phyloP scores from a whole-genome alignment of 2,888 invertebrate species.

The Gymnocheta viridis region DNA sequence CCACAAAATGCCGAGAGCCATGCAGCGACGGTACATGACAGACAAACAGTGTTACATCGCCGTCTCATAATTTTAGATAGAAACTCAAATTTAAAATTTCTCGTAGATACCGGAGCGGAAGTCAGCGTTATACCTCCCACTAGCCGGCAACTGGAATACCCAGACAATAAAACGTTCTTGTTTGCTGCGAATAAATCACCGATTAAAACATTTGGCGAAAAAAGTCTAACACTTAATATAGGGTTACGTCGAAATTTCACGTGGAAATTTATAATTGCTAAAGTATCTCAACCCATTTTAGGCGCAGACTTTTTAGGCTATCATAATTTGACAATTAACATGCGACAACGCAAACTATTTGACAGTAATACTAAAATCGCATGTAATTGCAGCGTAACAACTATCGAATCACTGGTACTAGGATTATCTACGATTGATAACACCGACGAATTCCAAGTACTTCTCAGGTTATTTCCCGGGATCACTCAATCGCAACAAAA shows the following conservation, averaged over 20 bases:
- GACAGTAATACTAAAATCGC: too few relatives aligned
- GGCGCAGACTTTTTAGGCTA: slow-evolving; percentile 69
- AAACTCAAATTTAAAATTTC: slow-evolving; percentile 44
- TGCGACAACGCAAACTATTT: slow-evolving; percentile 42
- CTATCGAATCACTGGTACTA: neutral
- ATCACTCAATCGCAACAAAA: too few relatives aligned
- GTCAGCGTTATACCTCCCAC: slow-evolving; percentile 63
- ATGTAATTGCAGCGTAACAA: too few relatives aligned
- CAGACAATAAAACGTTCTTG: neutral
- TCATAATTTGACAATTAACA: slow-evolving; percentile 23
- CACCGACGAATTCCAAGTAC: too few relatives aligned
- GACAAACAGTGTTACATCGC: slow-evolving; percentile 21
- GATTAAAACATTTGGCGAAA: slow-evolving; percentile 60
- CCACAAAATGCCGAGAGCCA: slow-evolving; percentile 49
- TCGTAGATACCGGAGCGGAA: slow-evolving; percentile 67
- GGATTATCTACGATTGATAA: slow-evolving; percentile 26
- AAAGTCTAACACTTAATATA: slow-evolving; percentile 28
- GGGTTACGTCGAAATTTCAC: slow-evolving; percentile 70
- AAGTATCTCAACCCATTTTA: slow-evolving; percentile 70
- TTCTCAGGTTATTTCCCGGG: too few relatives aligned
- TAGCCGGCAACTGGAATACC: neutral
- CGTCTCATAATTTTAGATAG: slow-evolving; percentile 46
- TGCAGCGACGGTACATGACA: slow-evolving; percentile 25
- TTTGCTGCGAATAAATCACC: slow-evolving; percentile 54
- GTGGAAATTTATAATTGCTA: slow-evolving; percentile 71